These are phyloP conservation scores for Tauraco erythrolophus DNA, from an alignment of 2,113 vertebrate species.

Conservation along the genomic window DNA sequence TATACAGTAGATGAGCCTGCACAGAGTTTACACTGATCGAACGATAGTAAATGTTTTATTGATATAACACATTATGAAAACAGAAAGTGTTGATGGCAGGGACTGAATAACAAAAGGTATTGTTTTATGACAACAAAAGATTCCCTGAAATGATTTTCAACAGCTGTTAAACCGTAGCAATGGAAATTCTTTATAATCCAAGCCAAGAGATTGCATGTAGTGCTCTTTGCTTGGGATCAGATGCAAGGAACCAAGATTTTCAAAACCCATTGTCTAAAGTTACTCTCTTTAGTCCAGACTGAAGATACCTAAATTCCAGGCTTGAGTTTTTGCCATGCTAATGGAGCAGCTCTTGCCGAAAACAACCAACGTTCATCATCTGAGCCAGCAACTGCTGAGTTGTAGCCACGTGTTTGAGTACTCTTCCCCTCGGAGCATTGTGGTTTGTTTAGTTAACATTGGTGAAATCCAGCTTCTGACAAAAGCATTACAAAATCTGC, in stretches of 20 bases:
- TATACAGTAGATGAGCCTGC: background rate
- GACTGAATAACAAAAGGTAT: background rate
- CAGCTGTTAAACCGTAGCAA: background rate
- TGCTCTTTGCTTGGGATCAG: background rate
- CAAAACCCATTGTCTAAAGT: background rate
- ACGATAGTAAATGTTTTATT: background rate
- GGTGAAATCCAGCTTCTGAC: background rate
- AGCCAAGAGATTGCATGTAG: background rate
- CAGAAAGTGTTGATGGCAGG: background rate
- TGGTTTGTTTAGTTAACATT: background rate
- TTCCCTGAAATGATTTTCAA: background rate
- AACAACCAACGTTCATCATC: rapidly evolving
- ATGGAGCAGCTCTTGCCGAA: background rate
- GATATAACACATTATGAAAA: background rate
- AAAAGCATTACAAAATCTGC: background rate
- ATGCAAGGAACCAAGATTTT: background rate
- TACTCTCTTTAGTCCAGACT: background rate
- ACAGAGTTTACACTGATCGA: background rate
- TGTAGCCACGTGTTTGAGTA: background rate
- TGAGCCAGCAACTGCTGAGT: background rate
- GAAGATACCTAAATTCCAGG: background rate
- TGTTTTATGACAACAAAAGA: background rate
- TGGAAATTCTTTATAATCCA: background rate
- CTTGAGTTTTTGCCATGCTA: background rate
- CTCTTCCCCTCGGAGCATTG: background rate